Evolutionary conservation across 2,797 vertebrate genomes (phyloP), one percentile per base, ranked within the genome.

Genomic region (Vespertilio murinus): DNA sequence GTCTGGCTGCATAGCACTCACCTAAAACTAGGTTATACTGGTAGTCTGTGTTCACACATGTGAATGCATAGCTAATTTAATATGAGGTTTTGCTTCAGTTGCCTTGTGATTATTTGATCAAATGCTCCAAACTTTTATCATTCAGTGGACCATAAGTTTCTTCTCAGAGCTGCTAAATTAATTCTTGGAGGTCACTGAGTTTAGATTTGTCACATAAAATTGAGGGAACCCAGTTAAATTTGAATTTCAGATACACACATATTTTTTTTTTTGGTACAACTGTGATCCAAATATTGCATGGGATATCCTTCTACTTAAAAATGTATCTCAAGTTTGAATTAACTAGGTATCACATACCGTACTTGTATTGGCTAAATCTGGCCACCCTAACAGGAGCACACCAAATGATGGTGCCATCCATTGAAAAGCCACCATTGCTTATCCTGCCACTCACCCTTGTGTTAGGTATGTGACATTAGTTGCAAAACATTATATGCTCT

Each of bases 171-270:
- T 56, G 11, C 33, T 54, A 12, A 45, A 25, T 28, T 71, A 65
- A 40, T 69, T 23, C 5, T 86, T 45, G 42, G 7, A 42, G 8
- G 78, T 52, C 59, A 33, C 42, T 9, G n/a, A 5, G 30, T 79
- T 56, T 82, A 28, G 5, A 4, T 1, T 38, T 67, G 8, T 52
- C 56, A 42, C 6, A 38, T 67, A 82, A 86, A 85, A 75, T 33
- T 70, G 4, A 70, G 12, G 16, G 81, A 18, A 77, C 0, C 5
- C 8, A 38, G 28, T 85, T 35, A 67, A 71, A 64, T 86, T 12
- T 86, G 28, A 91, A 91, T 80, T 93, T 86, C 47, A 49, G 69
- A 64, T 67, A 85, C 11, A 38, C 3, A n/a, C 47, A 54, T 56
- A 22, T 73, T 8, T 5, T 42, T 42, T n/a, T 20, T 85, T 78